These are phyloP conservation scores for Paralichthys olivaceus DNA, from an alignment of 2,113 vertebrate species.

Conservation along the genomic window DNA sequence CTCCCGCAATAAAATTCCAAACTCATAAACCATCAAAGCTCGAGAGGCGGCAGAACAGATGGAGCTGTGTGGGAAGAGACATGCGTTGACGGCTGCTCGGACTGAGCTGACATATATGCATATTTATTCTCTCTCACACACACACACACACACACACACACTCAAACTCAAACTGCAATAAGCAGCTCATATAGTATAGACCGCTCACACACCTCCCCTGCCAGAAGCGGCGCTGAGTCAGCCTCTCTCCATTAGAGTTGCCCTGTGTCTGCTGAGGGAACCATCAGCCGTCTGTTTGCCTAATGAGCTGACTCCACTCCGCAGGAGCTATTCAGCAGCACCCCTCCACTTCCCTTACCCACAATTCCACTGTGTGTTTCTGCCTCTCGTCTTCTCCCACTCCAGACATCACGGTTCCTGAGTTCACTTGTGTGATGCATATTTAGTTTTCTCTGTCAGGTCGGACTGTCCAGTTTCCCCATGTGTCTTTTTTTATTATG, in stretches of 20 bases:
- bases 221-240: conserved; percentile 46
- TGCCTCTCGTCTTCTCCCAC: background rate
- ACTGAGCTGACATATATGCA: conserved; percentile 37
- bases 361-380: background rate
- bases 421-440: too few relatives aligned
- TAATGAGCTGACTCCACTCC: conserved; percentile 56
- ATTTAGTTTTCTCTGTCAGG: background rate
- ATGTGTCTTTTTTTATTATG: too few relatives aligned
- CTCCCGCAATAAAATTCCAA: background rate
- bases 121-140: conserved; percentile 27
- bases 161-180: background rate
- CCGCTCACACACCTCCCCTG: conserved; percentile 1
- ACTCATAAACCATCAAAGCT: conserved; percentile 17
- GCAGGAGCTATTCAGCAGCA: too few relatives aligned
- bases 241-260: conserved; percentile 19
- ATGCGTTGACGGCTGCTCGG: conserved; percentile 36
- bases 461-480: too few relatives aligned
- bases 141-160: background rate
- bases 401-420: background rate
- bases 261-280: background rate
- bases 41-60: conserved; percentile 59
- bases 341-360: conserved; percentile 9
- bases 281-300: conserved; percentile 65
- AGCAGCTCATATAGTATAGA: conserved; percentile 4
- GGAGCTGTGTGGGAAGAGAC: conserved; percentile 56